phyloP scores from a whole-genome alignment of 1,140 invertebrate genomes.

The Eueides isabella region DNA sequence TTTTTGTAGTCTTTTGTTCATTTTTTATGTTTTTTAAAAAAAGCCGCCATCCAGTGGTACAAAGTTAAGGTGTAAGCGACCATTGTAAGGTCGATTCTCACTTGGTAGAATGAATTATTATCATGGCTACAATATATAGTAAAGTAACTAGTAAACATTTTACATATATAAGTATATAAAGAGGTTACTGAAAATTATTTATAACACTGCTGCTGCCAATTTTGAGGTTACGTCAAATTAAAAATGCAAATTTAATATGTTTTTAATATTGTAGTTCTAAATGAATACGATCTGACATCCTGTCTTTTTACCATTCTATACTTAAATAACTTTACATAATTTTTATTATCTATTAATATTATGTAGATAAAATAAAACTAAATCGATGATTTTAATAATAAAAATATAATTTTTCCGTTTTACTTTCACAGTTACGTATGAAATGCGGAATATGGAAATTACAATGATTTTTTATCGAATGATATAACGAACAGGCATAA shows the following conservation, averaged over 20 bases:
- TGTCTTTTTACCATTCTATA: background rate
- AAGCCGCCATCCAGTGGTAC: too few species aligned
- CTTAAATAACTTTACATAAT: background rate
- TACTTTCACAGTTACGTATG: background rate
- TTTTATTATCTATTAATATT: background rate
- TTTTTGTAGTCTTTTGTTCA: too few species aligned
- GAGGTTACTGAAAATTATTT: too few species aligned
- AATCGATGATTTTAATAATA: background rate
- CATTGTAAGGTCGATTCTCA: too few species aligned
- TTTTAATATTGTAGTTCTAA: background rate
- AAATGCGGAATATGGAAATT: background rate
- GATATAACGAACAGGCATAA: background rate
- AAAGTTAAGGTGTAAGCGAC: too few species aligned
- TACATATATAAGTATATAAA: too few species aligned
- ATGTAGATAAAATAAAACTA: constrained; percentile 6
- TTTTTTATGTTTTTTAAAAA: too few species aligned
- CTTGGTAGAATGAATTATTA: too few species aligned
- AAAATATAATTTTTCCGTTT: background rate
- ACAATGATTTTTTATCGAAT: constrained; percentile 2
- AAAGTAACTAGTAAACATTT: too few species aligned
- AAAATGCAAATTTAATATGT: background rate
- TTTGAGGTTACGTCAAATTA: background rate
- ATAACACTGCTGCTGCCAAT: background rate
- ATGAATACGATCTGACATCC: background rate
- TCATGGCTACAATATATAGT: too few species aligned